Evolutionary conservation across 2,113 vertebrate genomes (phyloP).

Genomic region (Dunckerocampus dactyliophorus): DNA sequence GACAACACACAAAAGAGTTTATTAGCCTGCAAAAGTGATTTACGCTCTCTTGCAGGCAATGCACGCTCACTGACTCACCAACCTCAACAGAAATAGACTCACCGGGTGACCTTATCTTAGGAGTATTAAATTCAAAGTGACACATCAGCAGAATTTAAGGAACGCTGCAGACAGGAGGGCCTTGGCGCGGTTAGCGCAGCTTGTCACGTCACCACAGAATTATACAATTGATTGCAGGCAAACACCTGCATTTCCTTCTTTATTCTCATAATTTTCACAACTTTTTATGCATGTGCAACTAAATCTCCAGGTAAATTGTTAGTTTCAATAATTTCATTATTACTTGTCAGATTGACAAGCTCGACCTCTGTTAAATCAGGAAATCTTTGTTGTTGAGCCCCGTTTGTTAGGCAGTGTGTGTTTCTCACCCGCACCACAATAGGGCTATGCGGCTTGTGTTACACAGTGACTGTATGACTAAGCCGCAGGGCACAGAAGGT

Average conservation of each 20-base stretch:
- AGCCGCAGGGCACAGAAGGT: not conserved
- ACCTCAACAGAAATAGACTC: constrained; percentile 53
- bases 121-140: constrained; percentile 55
- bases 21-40: not conserved
- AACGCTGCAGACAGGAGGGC: constrained; percentile 35
- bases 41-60: constrained; percentile 2
- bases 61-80: constrained; percentile 15
- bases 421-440: not conserved
- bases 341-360: not conserved
- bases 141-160: constrained; percentile 47
- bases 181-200: constrained; percentile 16
- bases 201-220: constrained; percentile 31
- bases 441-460: not conserved
- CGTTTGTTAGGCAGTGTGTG: not conserved
- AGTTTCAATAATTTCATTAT: too few relatives aligned
- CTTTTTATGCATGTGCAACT: not conserved
- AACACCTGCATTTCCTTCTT: constrained; percentile 9
- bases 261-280: not conserved
- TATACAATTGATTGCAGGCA: not conserved
- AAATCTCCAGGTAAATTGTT: too few relatives aligned
- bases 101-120: constrained; percentile 52
- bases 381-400: not conserved
- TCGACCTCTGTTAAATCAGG: not conserved
- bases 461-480: not conserved
- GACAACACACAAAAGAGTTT: not conserved